A percentile compares a stretch with the other conserved stretches of the same genome.
Conservation (phyloP, 2,113 vertebrate species). For the Tyrannus savana region DNA sequence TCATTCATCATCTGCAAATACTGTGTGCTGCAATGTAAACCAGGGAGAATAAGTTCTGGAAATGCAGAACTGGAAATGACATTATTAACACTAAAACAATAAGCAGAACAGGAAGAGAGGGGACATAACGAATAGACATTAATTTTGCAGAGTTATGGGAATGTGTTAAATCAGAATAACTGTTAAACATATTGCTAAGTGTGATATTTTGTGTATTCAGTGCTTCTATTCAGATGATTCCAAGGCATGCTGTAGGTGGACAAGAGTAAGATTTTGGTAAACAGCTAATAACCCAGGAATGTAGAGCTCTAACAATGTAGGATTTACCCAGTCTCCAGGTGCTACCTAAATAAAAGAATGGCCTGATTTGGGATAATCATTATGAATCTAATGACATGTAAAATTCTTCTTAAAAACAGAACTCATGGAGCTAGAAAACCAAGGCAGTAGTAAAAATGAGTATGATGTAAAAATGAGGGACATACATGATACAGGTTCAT, state of each 20-base stretch:
- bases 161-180: neutral
- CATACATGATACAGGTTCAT: fast-evolving
- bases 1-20: neutral
- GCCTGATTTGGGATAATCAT: neutral
- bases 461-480: neutral
- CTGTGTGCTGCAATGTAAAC: neutral
- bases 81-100: neutral
- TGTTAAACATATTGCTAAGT: neutral
- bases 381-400: neutral
- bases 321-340: neutral
- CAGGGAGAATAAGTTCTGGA: neutral
- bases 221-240: neutral
- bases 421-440: neutral
- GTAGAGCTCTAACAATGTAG: neutral
- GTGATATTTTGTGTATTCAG: neutral
- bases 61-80: neutral
- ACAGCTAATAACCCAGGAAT: neutral
- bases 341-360: neutral
- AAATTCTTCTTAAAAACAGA: neutral
- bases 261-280: neutral
- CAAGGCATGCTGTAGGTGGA: neutral
- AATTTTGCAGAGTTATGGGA: neutral
- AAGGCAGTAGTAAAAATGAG: neutral
- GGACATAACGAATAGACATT: neutral
- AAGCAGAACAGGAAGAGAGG: neutral